phyloP scores from a whole-genome alignment of 2,888 invertebrate genomes.

The Erebia ligea region DNA sequence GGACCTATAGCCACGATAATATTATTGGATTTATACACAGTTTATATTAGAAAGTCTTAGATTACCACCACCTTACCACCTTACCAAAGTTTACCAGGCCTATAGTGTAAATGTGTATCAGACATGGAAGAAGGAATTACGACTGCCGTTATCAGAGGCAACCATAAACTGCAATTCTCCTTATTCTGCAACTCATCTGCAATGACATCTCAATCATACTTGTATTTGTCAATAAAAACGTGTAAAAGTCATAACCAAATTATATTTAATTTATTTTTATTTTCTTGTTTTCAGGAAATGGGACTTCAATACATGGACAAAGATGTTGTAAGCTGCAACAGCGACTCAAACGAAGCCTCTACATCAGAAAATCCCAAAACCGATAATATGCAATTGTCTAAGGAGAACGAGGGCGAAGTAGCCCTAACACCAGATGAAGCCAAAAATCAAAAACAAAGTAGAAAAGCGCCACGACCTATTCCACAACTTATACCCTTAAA shows the following conservation, averaged over 20 bases:
- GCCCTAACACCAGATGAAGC: constrained; percentile 59
- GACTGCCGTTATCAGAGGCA: too few species aligned
- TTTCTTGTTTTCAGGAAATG: constrained; percentile 71
- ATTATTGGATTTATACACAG: too few species aligned
- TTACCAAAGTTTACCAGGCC: too few species aligned
- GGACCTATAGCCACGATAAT: too few species aligned
- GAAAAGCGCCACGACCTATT: constrained; percentile 84
- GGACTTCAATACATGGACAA: constrained; percentile 67
- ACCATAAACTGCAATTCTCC: too few species aligned
- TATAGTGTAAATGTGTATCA: too few species aligned
- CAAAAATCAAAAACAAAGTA: constrained; percentile 60
- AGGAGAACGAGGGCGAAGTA: constrained; percentile 51
- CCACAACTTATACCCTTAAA: constrained; percentile 90
- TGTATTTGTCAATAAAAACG: too few species aligned
- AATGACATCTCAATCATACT: too few species aligned
- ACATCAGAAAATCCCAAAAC: constrained; percentile 54
- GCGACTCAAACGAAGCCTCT: constrained; percentile 71
- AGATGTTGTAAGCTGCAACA: constrained; percentile 70
- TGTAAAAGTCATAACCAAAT: background rate
- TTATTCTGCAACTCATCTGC: too few species aligned
- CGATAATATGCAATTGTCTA: constrained; percentile 53
- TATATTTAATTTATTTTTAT: constrained; percentile 9
- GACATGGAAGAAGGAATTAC: too few species aligned
- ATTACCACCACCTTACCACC: too few species aligned
- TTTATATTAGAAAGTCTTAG: too few species aligned